These are phyloP conservation scores for Lasioglossum vierecki DNA, from an alignment of 2,888 invertebrate genomes.

Conservation along the genomic window DNA sequence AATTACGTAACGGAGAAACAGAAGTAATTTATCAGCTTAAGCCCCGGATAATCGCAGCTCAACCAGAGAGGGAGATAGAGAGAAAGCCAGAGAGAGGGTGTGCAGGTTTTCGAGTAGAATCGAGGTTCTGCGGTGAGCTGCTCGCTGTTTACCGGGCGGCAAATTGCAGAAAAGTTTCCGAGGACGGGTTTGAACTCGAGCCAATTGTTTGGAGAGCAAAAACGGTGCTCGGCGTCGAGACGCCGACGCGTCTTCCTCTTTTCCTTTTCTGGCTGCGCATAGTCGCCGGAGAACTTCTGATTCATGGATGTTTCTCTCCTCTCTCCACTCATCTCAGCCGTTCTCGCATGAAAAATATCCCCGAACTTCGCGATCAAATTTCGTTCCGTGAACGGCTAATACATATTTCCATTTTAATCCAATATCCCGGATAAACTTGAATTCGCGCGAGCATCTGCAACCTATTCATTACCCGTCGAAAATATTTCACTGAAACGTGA, in stretches of 20 bases:
- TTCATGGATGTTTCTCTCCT: slow-evolving; percentile 13
- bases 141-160: neutral
- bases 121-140: neutral
- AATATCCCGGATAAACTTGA: neutral
- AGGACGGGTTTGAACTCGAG: slow-evolving; percentile 10
- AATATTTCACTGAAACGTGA: neutral
- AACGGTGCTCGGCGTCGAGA: slow-evolving; percentile 12
- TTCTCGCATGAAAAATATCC: slow-evolving; percentile 7
- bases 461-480: neutral
- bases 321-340: neutral
- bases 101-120: slow-evolving; percentile 13
- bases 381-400: neutral
- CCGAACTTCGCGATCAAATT: neutral
- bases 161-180: neutral
- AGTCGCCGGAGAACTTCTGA: slow-evolving; percentile 1
- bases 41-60: neutral
- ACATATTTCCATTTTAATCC: slow-evolving; percentile 8
- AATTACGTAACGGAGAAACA: slow-evolving; percentile 5
- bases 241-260: neutral
- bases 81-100: neutral
- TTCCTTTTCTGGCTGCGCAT: neutral
- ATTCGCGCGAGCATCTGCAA: neutral
- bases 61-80: neutral
- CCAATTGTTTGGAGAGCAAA: slow-evolving; percentile 10
- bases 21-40: slow-evolving; percentile 4